Evolutionary conservation across 2,113 vertebrate species (phyloP), one percentile per base, ranked within the genome.

Genomic region (Edolisoma coerulescens): DNA sequence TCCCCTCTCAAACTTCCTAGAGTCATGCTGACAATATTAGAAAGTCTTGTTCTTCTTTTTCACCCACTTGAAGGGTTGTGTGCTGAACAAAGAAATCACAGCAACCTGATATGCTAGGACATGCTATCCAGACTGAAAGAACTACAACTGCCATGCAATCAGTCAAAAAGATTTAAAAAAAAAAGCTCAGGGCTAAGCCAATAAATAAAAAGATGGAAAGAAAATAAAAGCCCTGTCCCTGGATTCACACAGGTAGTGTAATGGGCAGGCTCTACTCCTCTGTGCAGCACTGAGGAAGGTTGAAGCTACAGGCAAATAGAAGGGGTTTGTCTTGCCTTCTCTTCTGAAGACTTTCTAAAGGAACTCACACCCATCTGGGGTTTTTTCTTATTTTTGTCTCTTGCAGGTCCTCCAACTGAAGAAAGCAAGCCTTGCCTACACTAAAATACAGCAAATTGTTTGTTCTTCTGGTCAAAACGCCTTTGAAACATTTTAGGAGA

Each of bases 381-480:
- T 18, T 37, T 30, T 30, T 37, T 13, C 26, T 28, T 45, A n/a
- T 59, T 32, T 45, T 47, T 45, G 11, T 41, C 15, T 27, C 47
- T 70, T 87, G 35, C 21, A 54, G 24, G 39, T 87, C 45, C 65
- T 95, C 49, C 57, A 60, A 8, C 11, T 64, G 41, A 81, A 89
- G 30, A 70, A 67, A 70, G 41, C 32, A n/a, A 63, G 13, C 41
- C 42, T 82, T 69, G 23, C 26, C 50, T 81, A 42, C 42, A 35
- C 18, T 80, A 32, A 90, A 80, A 77, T 19, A 61, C 2, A 15
- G 60, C 28, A 45, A 45, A 27, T 56, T 83, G 14, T 56, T 96
- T 89, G 77, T 86, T 97, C 23, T 82, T 59, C 59, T 42, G 64
- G 76, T 96, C 90, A 94, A 90, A 95, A 93, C 6, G 75, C 30